Conservation (phyloP, 2,888 invertebrate genomes). For the Trichogramma dendrolimi region DNA sequence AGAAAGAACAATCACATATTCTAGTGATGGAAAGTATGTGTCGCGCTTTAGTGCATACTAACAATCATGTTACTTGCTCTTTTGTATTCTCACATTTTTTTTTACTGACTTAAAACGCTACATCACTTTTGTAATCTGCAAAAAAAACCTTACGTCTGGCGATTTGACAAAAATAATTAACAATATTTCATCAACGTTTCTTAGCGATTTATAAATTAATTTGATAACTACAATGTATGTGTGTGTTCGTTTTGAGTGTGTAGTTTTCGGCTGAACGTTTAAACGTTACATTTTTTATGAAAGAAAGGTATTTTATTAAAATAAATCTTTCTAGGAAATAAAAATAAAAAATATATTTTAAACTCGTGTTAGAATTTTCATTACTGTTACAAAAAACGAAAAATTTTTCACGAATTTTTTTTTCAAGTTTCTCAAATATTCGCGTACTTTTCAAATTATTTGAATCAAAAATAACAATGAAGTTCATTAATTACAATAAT, state of each 20-base stretch:
- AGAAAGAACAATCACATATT: conserved; percentile 33
- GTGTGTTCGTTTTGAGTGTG: conserved; percentile 8
- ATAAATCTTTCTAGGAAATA: conserved; percentile 19
- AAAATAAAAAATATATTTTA: conserved; percentile 29
- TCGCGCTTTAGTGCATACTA: no score
- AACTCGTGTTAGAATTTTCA: conserved; percentile 23
- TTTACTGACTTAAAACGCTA: conserved; percentile 27
- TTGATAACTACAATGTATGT: conserved; percentile 23
- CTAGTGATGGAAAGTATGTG: background rate
- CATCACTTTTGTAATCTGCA: conserved; percentile 24
- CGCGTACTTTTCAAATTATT: no score
- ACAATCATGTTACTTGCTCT: background rate
- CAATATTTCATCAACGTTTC: conserved; percentile 20
- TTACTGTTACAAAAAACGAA: no score
- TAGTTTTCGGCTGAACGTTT: conserved; percentile 2
- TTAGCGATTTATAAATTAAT: conserved; percentile 23
- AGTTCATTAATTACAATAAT: conserved; percentile 40
- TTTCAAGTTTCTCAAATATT: no score
- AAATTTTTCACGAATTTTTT: no score
- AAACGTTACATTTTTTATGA: conserved; percentile 8
- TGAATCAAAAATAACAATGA: conserved; percentile 34
- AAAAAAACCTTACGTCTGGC: conserved; percentile 25
- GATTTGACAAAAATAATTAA: conserved; percentile 28
- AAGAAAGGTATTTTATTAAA: conserved; percentile 14
- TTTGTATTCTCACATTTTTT: conserved; percentile 10